phyloP scores from a whole-genome alignment of 2,797 vertebrate genomes.

The Toxotes lorentzi region DNA sequence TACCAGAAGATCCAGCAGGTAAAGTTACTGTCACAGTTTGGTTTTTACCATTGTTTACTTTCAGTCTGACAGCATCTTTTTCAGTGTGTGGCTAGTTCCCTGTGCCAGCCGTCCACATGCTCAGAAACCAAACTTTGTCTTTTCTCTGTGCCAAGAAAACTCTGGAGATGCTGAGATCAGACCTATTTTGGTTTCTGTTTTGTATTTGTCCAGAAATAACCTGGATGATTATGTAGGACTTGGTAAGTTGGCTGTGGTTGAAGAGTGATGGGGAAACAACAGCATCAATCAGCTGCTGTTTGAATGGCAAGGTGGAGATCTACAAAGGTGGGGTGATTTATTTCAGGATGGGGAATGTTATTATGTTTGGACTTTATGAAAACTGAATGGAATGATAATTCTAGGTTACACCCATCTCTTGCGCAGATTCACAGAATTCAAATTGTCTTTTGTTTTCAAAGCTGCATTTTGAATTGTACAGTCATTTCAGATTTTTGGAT shows the following conservation, averaged over 20 bases:
- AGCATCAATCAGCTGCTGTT: neutral
- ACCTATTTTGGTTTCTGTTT: neutral
- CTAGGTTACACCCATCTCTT: accelerated
- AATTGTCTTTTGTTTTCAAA: neutral
- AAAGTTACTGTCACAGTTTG: neutral
- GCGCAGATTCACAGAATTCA: neutral
- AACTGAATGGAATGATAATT: neutral
- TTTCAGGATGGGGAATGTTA: too few species aligned
- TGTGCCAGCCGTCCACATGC: neutral
- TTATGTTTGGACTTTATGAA: neutral
- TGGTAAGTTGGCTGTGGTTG: neutral
- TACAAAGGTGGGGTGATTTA: neutral
- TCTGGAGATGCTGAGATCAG: neutral
- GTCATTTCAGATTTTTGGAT: neutral
- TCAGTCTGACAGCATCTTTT: neutral
- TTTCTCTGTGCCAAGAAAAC: neutral
- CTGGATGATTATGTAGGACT: neutral
- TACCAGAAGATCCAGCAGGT: slow-evolving; percentile 94
- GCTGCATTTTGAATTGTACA: neutral
- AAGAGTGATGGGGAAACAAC: neutral
- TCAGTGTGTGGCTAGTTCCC: neutral
- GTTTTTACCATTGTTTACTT: too few species aligned
- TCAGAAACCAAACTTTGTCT: neutral
- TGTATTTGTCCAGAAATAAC: neutral
- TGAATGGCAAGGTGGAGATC: neutral